Evolutionary conservation across 2,797 vertebrate genomes (phyloP).

Genomic region (Anguilla obscura): DNA sequence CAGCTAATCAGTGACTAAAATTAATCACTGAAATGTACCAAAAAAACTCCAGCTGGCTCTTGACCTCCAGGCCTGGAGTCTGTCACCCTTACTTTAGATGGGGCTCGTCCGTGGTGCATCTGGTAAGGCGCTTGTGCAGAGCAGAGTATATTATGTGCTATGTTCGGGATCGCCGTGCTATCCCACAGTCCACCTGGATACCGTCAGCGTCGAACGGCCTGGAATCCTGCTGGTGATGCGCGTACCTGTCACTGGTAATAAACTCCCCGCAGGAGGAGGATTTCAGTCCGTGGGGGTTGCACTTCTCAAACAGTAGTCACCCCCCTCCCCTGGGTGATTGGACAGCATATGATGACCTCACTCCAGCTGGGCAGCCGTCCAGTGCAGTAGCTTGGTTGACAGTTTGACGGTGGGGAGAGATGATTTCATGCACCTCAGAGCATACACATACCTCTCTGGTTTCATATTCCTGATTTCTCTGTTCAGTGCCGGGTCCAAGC

Average conservation of each 20-base stretch:
- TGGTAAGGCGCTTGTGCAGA: background rate
- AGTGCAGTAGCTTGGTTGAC: background rate
- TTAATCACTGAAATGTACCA: no score
- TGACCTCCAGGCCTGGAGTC: no score
- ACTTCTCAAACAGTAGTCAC: background rate
- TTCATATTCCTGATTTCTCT: background rate
- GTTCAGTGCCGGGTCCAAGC: background rate
- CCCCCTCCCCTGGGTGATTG: background rate
- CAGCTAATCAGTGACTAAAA: no score
- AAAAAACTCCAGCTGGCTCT: no score
- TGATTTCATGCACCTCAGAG: background rate
- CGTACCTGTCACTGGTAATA: background rate
- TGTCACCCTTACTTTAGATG: background rate
- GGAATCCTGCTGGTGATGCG: background rate
- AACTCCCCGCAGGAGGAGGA: background rate
- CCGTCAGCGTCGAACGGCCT: background rate
- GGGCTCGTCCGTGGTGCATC: background rate
- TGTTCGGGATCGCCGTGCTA: background rate
- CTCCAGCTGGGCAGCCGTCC: background rate
- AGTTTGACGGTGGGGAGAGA: background rate
- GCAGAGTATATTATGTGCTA: background rate
- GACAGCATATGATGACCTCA: background rate
- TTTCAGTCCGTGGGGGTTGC: no score
- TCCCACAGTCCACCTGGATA: background rate
- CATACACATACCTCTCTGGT: background rate